Base-by-base conservation (phyloP, 1,140 invertebrate genomes). In the Drosophila chauvacae region DNA sequence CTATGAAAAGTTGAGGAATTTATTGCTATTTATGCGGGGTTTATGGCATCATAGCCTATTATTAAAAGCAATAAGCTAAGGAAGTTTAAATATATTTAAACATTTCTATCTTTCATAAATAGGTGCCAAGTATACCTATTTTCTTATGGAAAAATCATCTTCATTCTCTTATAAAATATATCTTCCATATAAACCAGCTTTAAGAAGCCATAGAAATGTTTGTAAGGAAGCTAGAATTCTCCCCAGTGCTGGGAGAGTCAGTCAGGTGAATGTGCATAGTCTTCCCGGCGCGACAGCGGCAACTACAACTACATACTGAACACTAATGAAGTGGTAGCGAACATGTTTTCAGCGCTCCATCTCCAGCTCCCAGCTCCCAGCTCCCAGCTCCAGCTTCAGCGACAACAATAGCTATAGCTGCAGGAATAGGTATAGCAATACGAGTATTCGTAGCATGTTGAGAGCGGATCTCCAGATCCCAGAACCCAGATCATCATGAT, bases 301-400 rank as follows among this genome's bases (percentile, higher is more conserved):
- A 79, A 63, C 77, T 71, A 79, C 56, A 79, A 71, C 77, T 71
- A 79, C 76, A 79, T 79, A 72, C 68, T 74, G 68, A 71, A 72
- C 77, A 79, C 77, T 79, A 79, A 79, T 79, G 77, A 79, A 79
- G 77, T 79, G 77, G 76, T 79, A 79, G 77, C 55, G 63, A 77
- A 77, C 76, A 78, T 79, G 76, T 72, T 72, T 57, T 70, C 70
- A 59, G 70, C 55, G 68, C 68, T 72, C 45, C 44, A 26, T 11
- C 63, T 16, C 47, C 53, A 56, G 20, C 53, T 55, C 5, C 33
- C 33, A 37, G 30, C 18, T 55, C 5, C 18, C 18, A 37, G 30
- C 18, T 53, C 7, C 13, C 16, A 51, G 4, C 26, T 51, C 48
- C 10, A 51, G 48, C 26, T 30, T 7, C 28, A 50, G 48, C 5